Evolutionary conservation across 2,888 invertebrate species (phyloP).

Genomic region (Apantesis nais): DNA sequence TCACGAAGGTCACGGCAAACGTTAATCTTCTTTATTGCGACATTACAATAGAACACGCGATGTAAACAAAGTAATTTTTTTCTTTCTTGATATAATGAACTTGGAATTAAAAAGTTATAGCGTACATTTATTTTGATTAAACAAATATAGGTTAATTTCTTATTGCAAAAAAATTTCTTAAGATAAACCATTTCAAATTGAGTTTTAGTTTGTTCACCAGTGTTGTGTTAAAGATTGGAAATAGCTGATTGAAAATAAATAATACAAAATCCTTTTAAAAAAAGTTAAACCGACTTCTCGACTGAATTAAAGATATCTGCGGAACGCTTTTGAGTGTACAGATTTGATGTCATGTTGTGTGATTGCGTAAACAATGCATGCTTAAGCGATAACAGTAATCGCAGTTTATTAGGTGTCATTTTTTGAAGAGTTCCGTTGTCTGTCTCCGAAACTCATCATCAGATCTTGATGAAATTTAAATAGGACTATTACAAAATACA

Average conservation of each 20-base stretch:
- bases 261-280: not conserved
- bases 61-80: slow-evolving; percentile 57
- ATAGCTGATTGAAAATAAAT: not conserved
- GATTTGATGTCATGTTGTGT: too few species aligned
- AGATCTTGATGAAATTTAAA: too few species aligned
- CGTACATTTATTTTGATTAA: not conserved
- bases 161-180: not conserved
- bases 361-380: too few species aligned
- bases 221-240: not conserved
- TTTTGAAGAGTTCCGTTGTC: too few species aligned
- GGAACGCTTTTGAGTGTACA: too few species aligned
- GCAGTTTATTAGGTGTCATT: too few species aligned
- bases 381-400: too few species aligned
- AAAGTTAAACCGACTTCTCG: too few species aligned
- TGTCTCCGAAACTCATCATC: too few species aligned
- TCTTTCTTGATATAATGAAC: slow-evolving; percentile 39
- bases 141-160: not conserved
- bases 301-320: too few species aligned
- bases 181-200: not conserved
- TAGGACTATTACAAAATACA: too few species aligned
- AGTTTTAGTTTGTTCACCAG: not conserved
- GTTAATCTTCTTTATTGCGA: slow-evolving; percentile 74
- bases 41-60: slow-evolving; percentile 67
- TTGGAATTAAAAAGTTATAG: slow-evolving; percentile 30
- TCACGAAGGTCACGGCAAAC: slow-evolving; percentile 73